Evolutionary conservation across 2,888 invertebrate genomes (phyloP).

Genomic region (Noctua janthina): DNA sequence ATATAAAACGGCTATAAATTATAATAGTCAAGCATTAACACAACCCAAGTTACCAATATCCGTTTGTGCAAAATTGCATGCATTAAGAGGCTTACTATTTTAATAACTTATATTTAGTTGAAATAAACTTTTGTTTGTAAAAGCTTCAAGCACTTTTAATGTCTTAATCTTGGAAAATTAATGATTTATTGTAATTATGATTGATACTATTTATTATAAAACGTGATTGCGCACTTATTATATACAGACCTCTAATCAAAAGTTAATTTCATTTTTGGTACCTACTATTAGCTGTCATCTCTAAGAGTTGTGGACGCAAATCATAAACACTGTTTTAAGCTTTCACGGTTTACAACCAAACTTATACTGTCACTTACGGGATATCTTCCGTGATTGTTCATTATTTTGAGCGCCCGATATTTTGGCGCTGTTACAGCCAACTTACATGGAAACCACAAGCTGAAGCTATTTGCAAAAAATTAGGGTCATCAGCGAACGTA

Average conservation of each 20-base stretch:
- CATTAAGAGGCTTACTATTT: background rate
- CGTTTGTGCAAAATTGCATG: conserved; percentile 36
- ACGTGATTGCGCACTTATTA: background rate
- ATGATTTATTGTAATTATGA: background rate
- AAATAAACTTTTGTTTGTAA: conserved; percentile 4
- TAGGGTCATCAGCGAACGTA: too few relatives aligned
- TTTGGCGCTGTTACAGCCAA: too few relatives aligned
- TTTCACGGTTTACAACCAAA: too few relatives aligned
- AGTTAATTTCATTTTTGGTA: too few relatives aligned
- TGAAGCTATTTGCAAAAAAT: too few relatives aligned
- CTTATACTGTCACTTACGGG: too few relatives aligned
- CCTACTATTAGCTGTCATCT: too few relatives aligned
- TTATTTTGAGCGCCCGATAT: too few relatives aligned
- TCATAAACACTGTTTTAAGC: too few relatives aligned
- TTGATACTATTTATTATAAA: background rate
- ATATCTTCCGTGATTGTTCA: too few relatives aligned
- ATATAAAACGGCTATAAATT: conserved; percentile 31
- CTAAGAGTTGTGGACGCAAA: background rate
- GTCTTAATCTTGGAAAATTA: background rate
- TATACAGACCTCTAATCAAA: too few relatives aligned
- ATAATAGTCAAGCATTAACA: conserved; percentile 8
- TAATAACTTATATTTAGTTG: background rate
- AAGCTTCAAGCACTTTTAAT: background rate
- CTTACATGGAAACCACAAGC: too few relatives aligned
- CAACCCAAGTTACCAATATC: conserved; percentile 28